Evolutionary conservation across 2,797 vertebrate genomes (phyloP).

Genomic region (Chelon labrosus): DNA sequence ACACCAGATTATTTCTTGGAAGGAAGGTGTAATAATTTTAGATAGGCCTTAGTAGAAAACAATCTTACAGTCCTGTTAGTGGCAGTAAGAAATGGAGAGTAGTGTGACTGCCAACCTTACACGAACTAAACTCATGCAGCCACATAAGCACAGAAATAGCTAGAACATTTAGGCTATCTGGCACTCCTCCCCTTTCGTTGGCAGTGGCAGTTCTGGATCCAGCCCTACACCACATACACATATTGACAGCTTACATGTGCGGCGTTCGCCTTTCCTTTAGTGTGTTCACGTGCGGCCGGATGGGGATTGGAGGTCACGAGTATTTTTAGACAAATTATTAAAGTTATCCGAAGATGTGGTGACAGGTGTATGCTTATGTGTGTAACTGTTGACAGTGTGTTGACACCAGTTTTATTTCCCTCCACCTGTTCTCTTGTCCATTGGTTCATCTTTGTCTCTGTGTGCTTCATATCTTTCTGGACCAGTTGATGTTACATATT

Average conservation of each 20-base stretch:
- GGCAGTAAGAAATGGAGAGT: not conserved
- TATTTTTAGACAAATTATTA: constrained; percentile 67
- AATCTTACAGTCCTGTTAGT: not conserved
- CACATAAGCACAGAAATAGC: constrained; percentile 53
- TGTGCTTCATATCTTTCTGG: not conserved
- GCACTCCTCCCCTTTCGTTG: constrained; percentile 36
- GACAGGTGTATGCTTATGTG: constrained; percentile 52
- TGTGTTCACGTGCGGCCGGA: constrained; percentile 6
- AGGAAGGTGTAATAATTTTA: not conserved
- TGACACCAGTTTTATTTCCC: constrained; percentile 12
- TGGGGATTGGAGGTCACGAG: constrained; percentile 31
- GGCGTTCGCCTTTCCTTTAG: constrained; percentile 8
- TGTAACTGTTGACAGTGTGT: constrained; percentile 34
- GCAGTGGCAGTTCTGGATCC: constrained; percentile 57
- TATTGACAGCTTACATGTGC: constrained; percentile 18
- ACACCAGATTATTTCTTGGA: constrained; percentile 11
- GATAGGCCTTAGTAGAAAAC: constrained; percentile 23
- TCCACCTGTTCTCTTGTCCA: constrained; percentile 7
- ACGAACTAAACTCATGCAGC: constrained; percentile 30
- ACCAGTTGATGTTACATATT: not conserved
- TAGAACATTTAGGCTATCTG: constrained; percentile 9
- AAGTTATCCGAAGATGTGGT: constrained; percentile 49
- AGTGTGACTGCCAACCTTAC: constrained; percentile 1
- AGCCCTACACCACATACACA: constrained; percentile 22
- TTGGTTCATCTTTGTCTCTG: constrained; percentile 19